Conservation (phyloP, 37 sponge, comb jelly and placozoan species). For the Ephydatia muelleri region DNA sequence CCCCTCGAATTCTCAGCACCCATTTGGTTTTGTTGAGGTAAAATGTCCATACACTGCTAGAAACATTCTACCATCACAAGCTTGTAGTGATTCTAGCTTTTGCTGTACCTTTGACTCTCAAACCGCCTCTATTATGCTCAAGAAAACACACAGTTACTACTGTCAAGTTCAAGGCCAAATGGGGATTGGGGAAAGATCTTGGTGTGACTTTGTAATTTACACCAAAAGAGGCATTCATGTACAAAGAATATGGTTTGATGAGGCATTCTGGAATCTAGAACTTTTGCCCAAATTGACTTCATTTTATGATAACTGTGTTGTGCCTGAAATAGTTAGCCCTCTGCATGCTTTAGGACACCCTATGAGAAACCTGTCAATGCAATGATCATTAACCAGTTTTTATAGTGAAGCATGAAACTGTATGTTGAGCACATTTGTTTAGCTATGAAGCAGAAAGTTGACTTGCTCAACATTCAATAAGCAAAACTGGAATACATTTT, state of each 20-base stretch:
- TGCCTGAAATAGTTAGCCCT: slow-evolving; percentile 67
- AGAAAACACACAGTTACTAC: no score
- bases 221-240: slow-evolving; percentile 43
- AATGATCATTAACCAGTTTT: slow-evolving; percentile 1
- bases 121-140: no score
- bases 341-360: slow-evolving; percentile 44
- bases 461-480: not conserved
- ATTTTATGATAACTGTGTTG: slow-evolving; percentile 67
- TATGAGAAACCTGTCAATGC: slow-evolving; percentile 21
- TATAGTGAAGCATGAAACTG: not conserved
- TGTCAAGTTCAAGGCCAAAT: no score
- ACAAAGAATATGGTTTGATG: slow-evolving; percentile 41
- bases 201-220: slow-evolving; percentile 72
- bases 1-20: no score
- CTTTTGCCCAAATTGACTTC: slow-evolving; percentile 38
- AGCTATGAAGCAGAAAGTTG: not conserved
- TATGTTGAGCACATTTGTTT: not conserved
- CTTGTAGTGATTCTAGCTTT: no score
- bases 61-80: no score
- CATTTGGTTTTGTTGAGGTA: no score
- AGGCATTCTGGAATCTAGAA: slow-evolving; percentile 22
- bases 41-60: no score
- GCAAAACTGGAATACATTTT: slow-evolving; percentile 1
- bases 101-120: no score
- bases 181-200: slow-evolving; percentile 41